Evolutionary conservation across 2,888 invertebrate species (phyloP).

Genomic region (Anoplius nigerrimus): DNA sequence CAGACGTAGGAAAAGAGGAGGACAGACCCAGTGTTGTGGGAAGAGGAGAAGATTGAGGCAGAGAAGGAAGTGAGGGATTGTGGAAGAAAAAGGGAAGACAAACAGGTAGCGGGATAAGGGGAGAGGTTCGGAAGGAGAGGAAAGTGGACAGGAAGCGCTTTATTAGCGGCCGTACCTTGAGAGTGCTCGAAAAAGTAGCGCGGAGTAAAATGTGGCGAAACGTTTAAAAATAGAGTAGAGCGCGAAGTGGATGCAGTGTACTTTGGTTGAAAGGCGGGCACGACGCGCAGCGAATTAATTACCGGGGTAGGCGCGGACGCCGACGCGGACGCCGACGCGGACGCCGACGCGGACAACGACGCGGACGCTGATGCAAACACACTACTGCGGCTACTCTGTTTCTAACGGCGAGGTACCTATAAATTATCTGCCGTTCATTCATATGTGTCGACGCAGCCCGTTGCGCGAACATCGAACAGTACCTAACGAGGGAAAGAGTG

Average conservation of each 20-base stretch:
- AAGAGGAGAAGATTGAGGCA: constrained; percentile 9
- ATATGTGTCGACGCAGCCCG: neutral
- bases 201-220: constrained; percentile 37
- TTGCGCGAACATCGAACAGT: neutral
- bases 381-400: too few species aligned
- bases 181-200: constrained; percentile 46
- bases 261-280: neutral
- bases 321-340: neutral
- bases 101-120: constrained; percentile 11
- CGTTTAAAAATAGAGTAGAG: neutral
- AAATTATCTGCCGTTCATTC: constrained; percentile 3
- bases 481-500: neutral
- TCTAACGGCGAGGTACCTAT: too few species aligned
- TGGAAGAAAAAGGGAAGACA: neutral
- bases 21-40: neutral
- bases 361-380: too few species aligned
- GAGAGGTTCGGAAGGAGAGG: too few species aligned
- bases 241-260: neutral
- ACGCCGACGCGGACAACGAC: too few species aligned
- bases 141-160: constrained; percentile 44
- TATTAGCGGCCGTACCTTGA: constrained; percentile 48
- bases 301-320: neutral
- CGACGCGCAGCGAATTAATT: constrained; percentile 1
- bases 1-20: constrained; percentile 4
- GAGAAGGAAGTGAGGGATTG: constrained; percentile 8